These are phyloP conservation scores for Cliona cf. orientalis DNA, from an alignment of 37 sponge, comb jelly and placozoan genomes.

Conservation along the genomic window DNA sequence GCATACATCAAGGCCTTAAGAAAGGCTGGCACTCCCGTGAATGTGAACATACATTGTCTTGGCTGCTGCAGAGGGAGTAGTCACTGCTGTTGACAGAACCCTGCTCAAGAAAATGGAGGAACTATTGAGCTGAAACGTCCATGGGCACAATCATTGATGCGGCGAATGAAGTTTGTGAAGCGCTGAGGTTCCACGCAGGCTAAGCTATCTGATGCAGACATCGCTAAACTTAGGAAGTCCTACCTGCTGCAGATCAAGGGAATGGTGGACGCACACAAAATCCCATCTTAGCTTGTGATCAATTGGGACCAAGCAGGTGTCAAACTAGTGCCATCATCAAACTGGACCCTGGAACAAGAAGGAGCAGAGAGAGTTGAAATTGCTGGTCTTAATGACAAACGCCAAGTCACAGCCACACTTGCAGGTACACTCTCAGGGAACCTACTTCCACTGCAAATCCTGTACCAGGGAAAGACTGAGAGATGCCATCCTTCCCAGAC, in stretches of 20 bases:
- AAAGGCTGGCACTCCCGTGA: conserved; percentile 17
- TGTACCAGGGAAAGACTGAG: conserved; percentile 40
- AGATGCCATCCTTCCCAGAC: conserved; percentile 6
- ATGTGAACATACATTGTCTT: neutral
- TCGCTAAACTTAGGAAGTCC: neutral
- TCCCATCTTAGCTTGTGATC: neutral
- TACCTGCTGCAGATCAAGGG: conserved; percentile 2
- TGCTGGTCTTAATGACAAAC: conserved; percentile 21
- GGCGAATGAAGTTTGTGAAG: conserved; percentile 13
- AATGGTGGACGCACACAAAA: neutral
- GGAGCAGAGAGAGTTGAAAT: conserved; percentile 18
- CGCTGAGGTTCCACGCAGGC: conserved; percentile 8
- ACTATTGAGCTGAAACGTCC: neutral
- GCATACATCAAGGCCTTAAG: conserved; percentile 1
- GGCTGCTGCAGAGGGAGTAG: conserved; percentile 20
- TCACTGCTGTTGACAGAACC: conserved; percentile 22
- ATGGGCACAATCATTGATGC: conserved; percentile 15
- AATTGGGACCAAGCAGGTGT: conserved; percentile 9
- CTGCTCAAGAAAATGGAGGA: conserved; percentile 15
- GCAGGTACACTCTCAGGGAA: conserved; percentile 30
- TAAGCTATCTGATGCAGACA: conserved; percentile 8
- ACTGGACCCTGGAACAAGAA: neutral
- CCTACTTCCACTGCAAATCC: conserved; percentile 36
- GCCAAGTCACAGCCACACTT: conserved; percentile 42
- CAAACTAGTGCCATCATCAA: conserved; percentile 3